Evolutionary conservation across 2,113 vertebrate genomes (phyloP), one percentile per base, ranked within the genome.

Genomic region (Labeo catla): DNA sequence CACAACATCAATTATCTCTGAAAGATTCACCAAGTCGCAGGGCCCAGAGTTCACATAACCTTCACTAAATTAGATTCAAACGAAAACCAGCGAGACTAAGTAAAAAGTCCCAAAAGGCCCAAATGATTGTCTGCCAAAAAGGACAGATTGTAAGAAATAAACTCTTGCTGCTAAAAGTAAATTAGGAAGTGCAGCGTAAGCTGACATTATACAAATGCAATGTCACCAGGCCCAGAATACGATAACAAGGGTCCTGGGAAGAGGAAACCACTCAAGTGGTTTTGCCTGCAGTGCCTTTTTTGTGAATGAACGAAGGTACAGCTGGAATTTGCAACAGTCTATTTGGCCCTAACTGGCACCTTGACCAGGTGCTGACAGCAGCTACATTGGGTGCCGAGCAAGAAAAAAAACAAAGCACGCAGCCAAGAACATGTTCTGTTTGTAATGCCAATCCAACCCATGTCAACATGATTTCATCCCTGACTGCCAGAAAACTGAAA

Each of bases 341-440:
- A 73, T 50, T 45, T 52, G 7, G 11, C 21, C 52, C 16, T 43
- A 63, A 70, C 49, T 86, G 81, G 86, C 84, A 88, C 49, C 47
- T 86, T n/a, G 73, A 78, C 63, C 61, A 84, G 54, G 81, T 81
- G 72, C 81, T 88, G 79, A 78, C 76, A 84, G 83, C 61, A 84
- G 39, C 70, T 28, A 68, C 13, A 15, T 76, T 86, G 61, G 73
- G 70, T 80, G 52, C 16, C n/a, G 15, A 70, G 76, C n/a, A 65
- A 43, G 70, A 80, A 89, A 28, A 89, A 28, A 91, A 88, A 89
- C 88, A 88, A 87, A 88, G 85, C 83, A 77, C 21, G 15, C 21
- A 73, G 83, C 88, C 86, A 91, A 88, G 72, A 89, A 87, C 87
- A 89, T 57, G 50, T 8, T 39, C 50, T 57, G 52, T 77, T 65